Evolutionary conservation across 2,113 vertebrate species (phyloP), one percentile per base, ranked within the genome.

Genomic region (Hiodon alosoides): DNA sequence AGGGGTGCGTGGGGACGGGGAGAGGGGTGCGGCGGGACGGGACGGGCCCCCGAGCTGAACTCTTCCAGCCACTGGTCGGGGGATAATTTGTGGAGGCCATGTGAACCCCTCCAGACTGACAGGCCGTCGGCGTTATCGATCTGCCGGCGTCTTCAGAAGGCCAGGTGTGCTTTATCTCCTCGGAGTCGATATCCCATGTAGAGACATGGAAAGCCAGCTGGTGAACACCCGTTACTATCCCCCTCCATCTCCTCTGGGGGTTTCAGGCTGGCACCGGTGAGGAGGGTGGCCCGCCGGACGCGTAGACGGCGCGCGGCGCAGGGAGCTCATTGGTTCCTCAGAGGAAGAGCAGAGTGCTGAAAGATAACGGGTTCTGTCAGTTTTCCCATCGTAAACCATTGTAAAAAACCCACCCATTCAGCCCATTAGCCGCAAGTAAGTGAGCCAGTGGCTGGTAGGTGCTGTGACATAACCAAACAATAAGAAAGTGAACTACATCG

Each of bases 151-250:
- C 90, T 90, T 90, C 81, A 82, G 86, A 91, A 89, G 90, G 93
- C 89, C 88, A 92, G 89, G 89, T 89, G 90, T 89, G 89, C 92
- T 91, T 91, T 93, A 86, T 91, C 90, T 89, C 87, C 46, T 87
- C 87, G 85, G 89, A 90, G 91, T 93, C 93, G 89, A 92, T 94
- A 94, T 89, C 87, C 89, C 90, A 90, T 93, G 91, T 93, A 93
- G 91, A 93, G 93, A 94, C 91, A 94, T 92, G 92, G 89, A 89
- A 83, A 87, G 90, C 90, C 87, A 1, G 84, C 77, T 75, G 79
- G 88, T 88, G 80, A 77, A 71, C 55, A 86, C 83, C 86, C 84
- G 80, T 87, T 54, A 2, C 52, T 17, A 1, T 3, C 11, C 46
- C 73, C n/a, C 51, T 69, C 81, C 91, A 65, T 14, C 3, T 4